Conservation (phyloP, 2,888 invertebrate species). For the Eutolmus rufibarbis region DNA sequence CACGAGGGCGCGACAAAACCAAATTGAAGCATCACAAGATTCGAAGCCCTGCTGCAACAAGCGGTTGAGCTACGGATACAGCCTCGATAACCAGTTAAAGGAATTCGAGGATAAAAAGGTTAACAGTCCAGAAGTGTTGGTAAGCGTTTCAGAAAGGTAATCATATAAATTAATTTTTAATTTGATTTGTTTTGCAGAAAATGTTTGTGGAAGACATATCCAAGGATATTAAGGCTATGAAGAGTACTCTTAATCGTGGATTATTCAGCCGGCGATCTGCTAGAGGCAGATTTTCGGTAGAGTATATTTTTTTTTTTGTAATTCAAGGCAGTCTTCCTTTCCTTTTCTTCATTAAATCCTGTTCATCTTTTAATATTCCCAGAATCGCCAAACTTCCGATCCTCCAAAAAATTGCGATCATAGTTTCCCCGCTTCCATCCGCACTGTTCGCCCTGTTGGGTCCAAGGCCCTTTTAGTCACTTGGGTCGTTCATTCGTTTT, state of each 20-base stretch:
- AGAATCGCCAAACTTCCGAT: background rate
- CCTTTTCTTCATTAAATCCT: background rate
- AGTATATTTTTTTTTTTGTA: background rate
- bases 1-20: background rate
- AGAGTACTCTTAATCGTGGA: constrained; percentile 51
- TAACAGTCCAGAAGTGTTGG: background rate
- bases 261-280: background rate
- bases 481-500: constrained; percentile 56
- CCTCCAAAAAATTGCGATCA: background rate
- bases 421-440: constrained; percentile 55
- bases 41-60: background rate
- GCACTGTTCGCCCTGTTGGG: constrained; percentile 54
- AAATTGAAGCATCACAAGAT: background rate
- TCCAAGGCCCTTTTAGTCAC: constrained; percentile 55
- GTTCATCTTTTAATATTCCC: background rate
- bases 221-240: constrained; percentile 17
- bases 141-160: background rate
- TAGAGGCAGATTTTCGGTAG: background rate
- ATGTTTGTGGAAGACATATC: background rate
- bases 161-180: background rate
- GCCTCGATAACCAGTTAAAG: background rate
- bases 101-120: background rate
- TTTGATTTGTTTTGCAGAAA: background rate
- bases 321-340: background rate
- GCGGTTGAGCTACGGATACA: background rate